Evolutionary conservation across 64 coral and sea anemone species (phyloP).

Genomic region (Exaiptasia diaphana): DNA sequence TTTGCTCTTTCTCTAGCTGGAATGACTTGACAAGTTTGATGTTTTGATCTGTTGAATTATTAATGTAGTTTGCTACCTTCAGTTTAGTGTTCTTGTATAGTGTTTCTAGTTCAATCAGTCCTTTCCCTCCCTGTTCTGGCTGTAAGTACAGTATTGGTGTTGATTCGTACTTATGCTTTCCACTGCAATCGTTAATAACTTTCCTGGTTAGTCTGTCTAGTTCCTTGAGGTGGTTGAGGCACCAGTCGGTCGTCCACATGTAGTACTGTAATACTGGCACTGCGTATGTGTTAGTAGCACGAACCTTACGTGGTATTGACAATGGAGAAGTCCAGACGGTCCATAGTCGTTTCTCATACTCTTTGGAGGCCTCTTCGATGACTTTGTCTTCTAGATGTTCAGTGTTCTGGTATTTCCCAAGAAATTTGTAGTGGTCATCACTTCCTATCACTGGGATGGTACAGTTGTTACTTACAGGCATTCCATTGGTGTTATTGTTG

Average conservation of each 20-base stretch:
- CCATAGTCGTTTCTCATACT: not conserved
- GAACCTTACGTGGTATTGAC: not conserved
- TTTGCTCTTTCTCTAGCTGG: not conserved
- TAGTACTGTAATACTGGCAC: too few species aligned
- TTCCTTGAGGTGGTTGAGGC: not conserved
- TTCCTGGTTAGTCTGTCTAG: not conserved
- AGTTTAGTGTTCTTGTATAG: constrained; percentile 1
- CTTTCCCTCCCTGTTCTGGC: not conserved
- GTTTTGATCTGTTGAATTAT: not conserved
- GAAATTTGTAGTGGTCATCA: constrained; percentile 1
- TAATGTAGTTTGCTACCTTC: constrained; percentile 9
- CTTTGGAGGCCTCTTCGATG: not conserved
- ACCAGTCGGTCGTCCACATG: too few species aligned
- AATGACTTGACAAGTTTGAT: constrained; percentile 3
- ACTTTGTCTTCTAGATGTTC: not conserved
- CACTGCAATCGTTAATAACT: not conserved
- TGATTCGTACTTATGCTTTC: not conserved
- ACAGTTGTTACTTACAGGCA: not conserved
- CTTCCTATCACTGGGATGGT: not conserved
- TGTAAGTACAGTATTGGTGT: not conserved
- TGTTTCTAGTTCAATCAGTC: not conserved
- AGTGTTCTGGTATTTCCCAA: not conserved
- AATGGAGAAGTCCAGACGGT: not conserved
- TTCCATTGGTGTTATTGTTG: not conserved
- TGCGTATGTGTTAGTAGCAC: too few species aligned